Evolutionary conservation across 2,113 vertebrate species (phyloP), one percentile per base, ranked within the genome.

Genomic region (Zosterops japonicus): DNA sequence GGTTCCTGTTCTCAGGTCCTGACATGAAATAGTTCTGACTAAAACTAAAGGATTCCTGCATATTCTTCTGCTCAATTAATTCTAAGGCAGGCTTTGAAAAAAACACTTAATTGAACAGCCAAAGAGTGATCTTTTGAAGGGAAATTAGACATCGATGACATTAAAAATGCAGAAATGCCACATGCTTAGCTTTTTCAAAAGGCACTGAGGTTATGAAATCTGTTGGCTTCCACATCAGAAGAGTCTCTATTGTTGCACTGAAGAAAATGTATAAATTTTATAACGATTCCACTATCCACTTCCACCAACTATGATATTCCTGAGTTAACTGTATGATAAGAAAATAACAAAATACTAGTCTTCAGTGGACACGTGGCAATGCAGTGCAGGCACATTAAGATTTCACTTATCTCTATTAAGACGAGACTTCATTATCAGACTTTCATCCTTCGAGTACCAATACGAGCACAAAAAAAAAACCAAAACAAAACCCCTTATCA

Each of bases 71-170:
- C 52, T 75, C 28, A 28, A 33, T 25, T 63, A 72, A 77, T 41
- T 77, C 36, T 65, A 67, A 87, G 44, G 46, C 13, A 75, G 16
- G 49, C 56, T 94, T 63, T 74, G 35, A 46, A 59, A 84, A 50
- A 53, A 6, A 3, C 41, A 29, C 23, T 56, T 79, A 53, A 61
- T 0, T 27, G 21, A 70, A 39, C 42, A 79, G 17, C 7, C 29
- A 44, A 67, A 64, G 29, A 60, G 15, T 23, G 29, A 71, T 47
- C 27, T 82, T 82, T 49, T 15, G 27, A 71, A 87, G 15, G 28
- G 18, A 83, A 85, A 64, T 39, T 1, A 53, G 31, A 69, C 12
- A 57, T 4, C 0, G 0, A 17, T 7, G 5, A 72, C n/a, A 76
- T 23, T 65, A 39, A 39, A 39, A 39, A 39, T 39, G 65, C 65